phyloP scores from a whole-genome alignment of 2,113 vertebrate genomes.

The Brachionichthys hirsutus region DNA sequence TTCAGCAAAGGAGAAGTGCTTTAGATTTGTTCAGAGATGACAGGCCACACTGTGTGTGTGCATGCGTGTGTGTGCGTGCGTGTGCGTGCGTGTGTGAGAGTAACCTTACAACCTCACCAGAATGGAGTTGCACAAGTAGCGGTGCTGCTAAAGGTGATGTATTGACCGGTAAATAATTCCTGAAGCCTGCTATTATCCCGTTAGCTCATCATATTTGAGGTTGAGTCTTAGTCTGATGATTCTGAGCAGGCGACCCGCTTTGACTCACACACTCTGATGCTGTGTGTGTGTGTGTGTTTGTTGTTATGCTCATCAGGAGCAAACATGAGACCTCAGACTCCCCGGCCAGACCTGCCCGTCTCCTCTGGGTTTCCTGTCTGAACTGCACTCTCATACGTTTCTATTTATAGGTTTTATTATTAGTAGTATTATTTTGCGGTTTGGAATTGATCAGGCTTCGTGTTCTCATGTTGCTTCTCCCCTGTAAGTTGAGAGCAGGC shows the following conservation, averaged over 20 bases:
- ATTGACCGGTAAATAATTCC: not conserved
- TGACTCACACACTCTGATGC: too few species aligned
- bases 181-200: constrained; percentile 34
- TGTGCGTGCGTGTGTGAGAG: not conserved
- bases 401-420: too few species aligned
- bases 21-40: not conserved
- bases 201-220: constrained; percentile 36
- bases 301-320: too few species aligned
- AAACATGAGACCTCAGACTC: too few species aligned
- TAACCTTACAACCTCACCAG: constrained; percentile 11
- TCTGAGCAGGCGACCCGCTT: constrained; percentile 32
- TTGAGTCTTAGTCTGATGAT: not conserved
- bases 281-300: too few species aligned
- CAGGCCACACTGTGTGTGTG: not conserved
- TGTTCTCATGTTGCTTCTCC: too few species aligned
- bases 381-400: too few species aligned
- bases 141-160: not conserved
- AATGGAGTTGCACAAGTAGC: constrained; percentile 14
- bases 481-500: too few species aligned
- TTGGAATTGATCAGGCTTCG: too few species aligned
- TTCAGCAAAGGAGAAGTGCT: constrained; percentile 5
- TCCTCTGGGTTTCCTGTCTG: too few species aligned
- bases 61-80: not conserved
- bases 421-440: too few species aligned
- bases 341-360: too few species aligned